Base-by-base conservation (phyloP, 2,113 vertebrate genomes). In the Cottus gobio region DNA sequence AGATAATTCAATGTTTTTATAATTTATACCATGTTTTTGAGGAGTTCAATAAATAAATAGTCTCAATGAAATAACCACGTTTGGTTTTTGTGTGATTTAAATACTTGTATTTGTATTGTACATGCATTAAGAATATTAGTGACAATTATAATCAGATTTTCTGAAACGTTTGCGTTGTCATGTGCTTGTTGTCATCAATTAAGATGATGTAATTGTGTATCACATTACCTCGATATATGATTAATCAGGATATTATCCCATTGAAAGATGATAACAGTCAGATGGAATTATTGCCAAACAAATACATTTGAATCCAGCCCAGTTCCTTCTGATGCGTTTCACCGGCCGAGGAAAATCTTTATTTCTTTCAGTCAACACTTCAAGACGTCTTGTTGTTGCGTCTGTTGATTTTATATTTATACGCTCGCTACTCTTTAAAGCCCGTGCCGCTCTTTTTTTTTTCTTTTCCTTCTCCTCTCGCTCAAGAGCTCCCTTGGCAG, bases 401-500 rank as follows among this genome's bases (percentile, higher is more conserved):
- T 48, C 54, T 44, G 22, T 31, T 57, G 31, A 16, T 77, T 64
- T 67, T 48, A n/a, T 44, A 28, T 69, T 80, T 44, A 50, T 30
- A 44, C 24, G 39, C 64, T 46, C n/a, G 63, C 4, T 44, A 3
- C 31, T 74, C 9, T 72, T 56, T 57, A 39, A 56, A 52, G 36
- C 62, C 74, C 0, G 2, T 20, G 3, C 24, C 65, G 48, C 52
- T 71, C 44, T 57, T 6, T 42, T 61, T 12, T 42, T 42, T 6
- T 46, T 71, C 44, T 57, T 2, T 42, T 57, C 8, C 11, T 39
- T 5, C 44, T 69, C 56, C 66, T 78, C 30, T 75, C 44, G 1
- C 68, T 87, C 68, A 69, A 77, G 75, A 13, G 66, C 78, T 82
- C 56, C 30, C 24, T 52, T 4, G 24, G 56, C 66, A 28, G 70